Conservation (phyloP, 2,113 vertebrate genomes). For the Anthoscopus minutus region DNA sequence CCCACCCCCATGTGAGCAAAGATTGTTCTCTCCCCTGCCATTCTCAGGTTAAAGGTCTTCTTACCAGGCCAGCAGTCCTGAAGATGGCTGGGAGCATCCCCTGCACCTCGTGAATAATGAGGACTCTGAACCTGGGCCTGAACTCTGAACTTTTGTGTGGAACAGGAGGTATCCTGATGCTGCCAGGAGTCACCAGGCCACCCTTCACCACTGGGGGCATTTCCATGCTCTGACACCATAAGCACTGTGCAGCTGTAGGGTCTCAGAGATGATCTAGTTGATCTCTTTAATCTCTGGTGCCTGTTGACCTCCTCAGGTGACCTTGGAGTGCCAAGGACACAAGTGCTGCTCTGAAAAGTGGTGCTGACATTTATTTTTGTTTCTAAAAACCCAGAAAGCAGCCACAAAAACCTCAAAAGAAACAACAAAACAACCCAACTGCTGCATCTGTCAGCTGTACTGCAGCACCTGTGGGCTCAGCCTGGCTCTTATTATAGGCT, state of each 20-base stretch:
- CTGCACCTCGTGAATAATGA: accelerated
- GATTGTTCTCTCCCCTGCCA: neutral
- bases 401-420: neutral
- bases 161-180: neutral
- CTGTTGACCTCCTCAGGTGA: neutral
- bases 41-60: neutral
- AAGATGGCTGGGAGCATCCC: neutral
- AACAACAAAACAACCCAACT: neutral
- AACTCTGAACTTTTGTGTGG: neutral
- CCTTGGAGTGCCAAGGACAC: neutral
- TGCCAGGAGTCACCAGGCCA: neutral
- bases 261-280: neutral
- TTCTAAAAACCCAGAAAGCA: neutral
- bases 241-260: neutral
- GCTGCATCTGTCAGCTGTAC: neutral
- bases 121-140: neutral
- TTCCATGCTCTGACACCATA: accelerated
- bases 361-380: neutral
- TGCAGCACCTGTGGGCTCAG: neutral
- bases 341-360: neutral
- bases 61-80: neutral
- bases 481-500: neutral
- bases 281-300: neutral
- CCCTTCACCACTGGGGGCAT: neutral
- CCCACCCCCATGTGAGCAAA: neutral